A percentile compares a stretch with the other conserved stretches of the same genome.
These are phyloP conservation scores for Canis aureus DNA, from an alignment of 2,113 vertebrate species.

Conservation along the genomic window DNA sequence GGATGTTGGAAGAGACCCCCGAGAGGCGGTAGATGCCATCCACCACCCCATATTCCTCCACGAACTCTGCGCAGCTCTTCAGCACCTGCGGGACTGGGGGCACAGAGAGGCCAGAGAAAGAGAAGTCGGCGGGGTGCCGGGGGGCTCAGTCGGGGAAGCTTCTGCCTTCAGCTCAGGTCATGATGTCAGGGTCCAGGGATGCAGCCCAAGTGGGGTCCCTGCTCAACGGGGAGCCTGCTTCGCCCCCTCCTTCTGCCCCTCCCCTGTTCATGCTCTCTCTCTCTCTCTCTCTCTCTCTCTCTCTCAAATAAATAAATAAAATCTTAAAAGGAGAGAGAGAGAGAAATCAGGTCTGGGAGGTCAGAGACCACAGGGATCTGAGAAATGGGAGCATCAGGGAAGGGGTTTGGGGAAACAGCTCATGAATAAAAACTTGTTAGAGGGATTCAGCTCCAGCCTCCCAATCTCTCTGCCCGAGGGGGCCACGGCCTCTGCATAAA, in stretches of 20 bases:
- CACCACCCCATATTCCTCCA: slow-evolving; percentile 94
- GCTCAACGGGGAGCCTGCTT: no score
- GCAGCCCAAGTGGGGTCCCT: no score
- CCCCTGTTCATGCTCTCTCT: no score
- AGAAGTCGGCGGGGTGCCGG: neutral
- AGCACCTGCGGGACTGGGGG: slow-evolving; percentile 93
- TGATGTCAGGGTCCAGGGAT: no score
- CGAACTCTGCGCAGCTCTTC: slow-evolving; percentile 92
- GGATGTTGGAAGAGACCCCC: slow-evolving; percentile 96
- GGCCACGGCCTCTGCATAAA: neutral
- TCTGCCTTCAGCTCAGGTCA: no score
- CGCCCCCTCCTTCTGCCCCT: no score
- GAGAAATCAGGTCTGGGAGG: neutral
- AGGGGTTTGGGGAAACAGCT: neutral
- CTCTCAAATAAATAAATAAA: no score
- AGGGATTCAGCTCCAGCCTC: neutral
- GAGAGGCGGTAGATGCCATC: slow-evolving; percentile 97
- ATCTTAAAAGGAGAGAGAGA: neutral
- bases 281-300: no score
- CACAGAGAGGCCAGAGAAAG: neutral
- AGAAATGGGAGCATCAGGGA: neutral
- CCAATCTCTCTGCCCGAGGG: neutral
- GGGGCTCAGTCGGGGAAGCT: no score
- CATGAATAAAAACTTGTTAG: neutral
- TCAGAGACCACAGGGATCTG: neutral